Base-by-base conservation (phyloP, 2,797 vertebrate species). In the Pseudochirops cupreus region DNA sequence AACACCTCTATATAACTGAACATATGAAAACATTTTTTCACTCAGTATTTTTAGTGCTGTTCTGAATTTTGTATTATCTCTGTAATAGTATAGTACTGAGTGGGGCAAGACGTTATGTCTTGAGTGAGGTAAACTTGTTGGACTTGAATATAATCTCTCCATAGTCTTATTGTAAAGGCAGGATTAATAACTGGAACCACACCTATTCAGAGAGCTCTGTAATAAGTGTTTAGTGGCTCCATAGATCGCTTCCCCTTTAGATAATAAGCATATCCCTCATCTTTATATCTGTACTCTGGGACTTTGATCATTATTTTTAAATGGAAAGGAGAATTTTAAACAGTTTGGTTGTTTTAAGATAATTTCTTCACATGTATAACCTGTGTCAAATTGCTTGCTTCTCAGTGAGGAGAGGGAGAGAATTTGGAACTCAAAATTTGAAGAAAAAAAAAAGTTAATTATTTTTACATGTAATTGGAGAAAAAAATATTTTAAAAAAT, bases 121-220 rank as follows among this genome's bases (percentile, higher is more conserved):
- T 74, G 93, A 93, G 87, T 87, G 57, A 91, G 92, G 74, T 82
- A 39, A 98, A 98, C 98, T 96, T 97, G 97, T 97, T 97, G 89
- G 93, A 93, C 98, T 94, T 94, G 97, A 97, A 94, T 95, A 56
- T 93, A 91, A 93, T 97, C 52, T 29, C 92, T 95, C 67, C 93
- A 90, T 95, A 39, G 67, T 92, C 91, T 94, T 54, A 93, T 56
- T 59, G 50, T 91, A 57, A 96, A 93, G 90, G 82, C 90, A 94
- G 50, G 93, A 52, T 96, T 92, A 94, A 90, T 92, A 95, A 57
- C 46, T 33, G 91, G 74, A 5, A 58, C 93, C 93, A 94, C 97
- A 90, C 94, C 95, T 94, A 1, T 67, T 90, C 87, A n/a, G 89
- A 92, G 92, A 59, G 90, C 93, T 93, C 92, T 96, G 62, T 95